Conservation (phyloP, 2,888 invertebrate species). For the Ptilodon capucinus region DNA sequence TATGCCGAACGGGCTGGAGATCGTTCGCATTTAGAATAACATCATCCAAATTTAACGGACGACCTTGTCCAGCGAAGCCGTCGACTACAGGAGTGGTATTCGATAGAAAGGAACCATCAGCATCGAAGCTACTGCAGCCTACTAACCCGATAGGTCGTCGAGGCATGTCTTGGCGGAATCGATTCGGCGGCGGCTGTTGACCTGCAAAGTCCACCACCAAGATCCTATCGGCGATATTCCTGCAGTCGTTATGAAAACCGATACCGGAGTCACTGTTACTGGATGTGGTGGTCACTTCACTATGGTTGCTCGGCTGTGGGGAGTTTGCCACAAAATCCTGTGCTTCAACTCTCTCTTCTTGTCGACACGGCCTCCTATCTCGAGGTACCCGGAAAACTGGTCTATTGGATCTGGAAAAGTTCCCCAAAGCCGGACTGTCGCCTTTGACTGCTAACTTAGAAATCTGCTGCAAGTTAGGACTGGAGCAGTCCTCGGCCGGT, state of each 20-base stretch:
- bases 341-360: conserved; percentile 66
- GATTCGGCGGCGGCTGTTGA: conserved; percentile 56
- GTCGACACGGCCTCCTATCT: conserved; percentile 59
- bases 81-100: conserved; percentile 79
- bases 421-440: conserved; percentile 69
- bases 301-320: conserved; percentile 92
- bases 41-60: conserved; percentile 72
- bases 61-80: conserved; percentile 75
- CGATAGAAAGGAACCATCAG: conserved; percentile 72
- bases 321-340: conserved; percentile 86
- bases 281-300: conserved; percentile 91
- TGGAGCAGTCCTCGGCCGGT: conserved; percentile 67
- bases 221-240: conserved; percentile 91
- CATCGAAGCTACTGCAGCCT: conserved; percentile 70
- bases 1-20: conserved; percentile 54
- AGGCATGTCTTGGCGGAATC: conserved; percentile 62
- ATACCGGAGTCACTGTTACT: conserved; percentile 98
- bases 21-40: conserved; percentile 67
- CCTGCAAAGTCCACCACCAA: conserved; percentile 88
- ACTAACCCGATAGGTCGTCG: conserved; percentile 67
- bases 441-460: conserved; percentile 72
- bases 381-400: conserved; percentile 62
- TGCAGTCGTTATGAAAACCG: conserved; percentile 94
- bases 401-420: conserved; percentile 63
- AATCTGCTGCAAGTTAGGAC: conserved; percentile 67